Conservation (phyloP, 2,888 invertebrate genomes). For the Helleia helle region DNA sequence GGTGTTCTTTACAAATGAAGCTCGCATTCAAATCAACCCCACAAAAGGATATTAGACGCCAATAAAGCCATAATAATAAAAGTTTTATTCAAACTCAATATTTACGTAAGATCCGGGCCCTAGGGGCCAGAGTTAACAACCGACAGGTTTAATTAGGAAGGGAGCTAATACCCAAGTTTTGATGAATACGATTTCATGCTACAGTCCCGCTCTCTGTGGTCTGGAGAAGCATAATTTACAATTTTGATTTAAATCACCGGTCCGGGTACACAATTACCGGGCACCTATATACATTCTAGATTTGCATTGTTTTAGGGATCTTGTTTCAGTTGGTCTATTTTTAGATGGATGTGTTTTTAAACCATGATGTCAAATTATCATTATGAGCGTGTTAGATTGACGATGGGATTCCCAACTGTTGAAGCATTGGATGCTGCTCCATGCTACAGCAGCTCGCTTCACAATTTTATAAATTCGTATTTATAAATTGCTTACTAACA, state of each 20-base stretch:
- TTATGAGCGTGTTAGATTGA: too few species aligned
- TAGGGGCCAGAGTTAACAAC: slow-evolving; percentile 46
- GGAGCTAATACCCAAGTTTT: slow-evolving; percentile 67
- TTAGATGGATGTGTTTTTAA: too few species aligned
- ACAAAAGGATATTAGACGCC: slow-evolving; percentile 33
- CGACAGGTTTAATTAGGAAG: slow-evolving; percentile 64
- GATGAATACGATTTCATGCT: slow-evolving; percentile 68
- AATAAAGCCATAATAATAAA: slow-evolving; percentile 53
- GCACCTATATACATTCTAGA: not conserved
- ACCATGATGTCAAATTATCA: too few species aligned
- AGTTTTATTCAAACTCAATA: slow-evolving; percentile 59
- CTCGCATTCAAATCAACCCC: slow-evolving; percentile 30
- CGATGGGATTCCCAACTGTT: too few species aligned
- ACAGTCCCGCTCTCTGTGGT: slow-evolving; percentile 28
- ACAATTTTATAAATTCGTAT: too few species aligned
- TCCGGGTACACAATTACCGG: not conserved
- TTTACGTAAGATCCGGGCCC: slow-evolving; percentile 48
- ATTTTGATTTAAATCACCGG: slow-evolving; percentile 49
- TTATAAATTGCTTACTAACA: too few species aligned
- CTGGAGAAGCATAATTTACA: slow-evolving; percentile 43
- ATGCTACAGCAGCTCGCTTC: too few species aligned
- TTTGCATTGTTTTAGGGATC: not conserved
- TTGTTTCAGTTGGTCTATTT: not conserved
- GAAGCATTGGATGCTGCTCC: too few species aligned
- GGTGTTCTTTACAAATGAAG: too few species aligned